Percentiles rank a stretch among this genome's conserved stretches.
These are phyloP conservation scores for Lagodon rhomboides DNA, from an alignment of 2,797 vertebrate genomes.

Conservation along the genomic window DNA sequence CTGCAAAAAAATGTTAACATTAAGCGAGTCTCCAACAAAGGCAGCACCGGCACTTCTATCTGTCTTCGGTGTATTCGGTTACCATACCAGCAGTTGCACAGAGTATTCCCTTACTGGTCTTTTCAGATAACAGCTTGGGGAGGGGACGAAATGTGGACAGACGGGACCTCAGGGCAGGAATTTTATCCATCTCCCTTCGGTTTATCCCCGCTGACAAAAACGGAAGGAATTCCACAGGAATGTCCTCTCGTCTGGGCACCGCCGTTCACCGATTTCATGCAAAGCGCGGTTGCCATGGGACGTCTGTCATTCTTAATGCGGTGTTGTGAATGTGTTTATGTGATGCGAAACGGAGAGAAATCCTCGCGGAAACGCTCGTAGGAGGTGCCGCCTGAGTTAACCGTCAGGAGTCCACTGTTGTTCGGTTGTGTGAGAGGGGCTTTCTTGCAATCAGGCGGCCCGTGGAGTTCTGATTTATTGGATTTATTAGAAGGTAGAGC, in stretches of 20 bases:
- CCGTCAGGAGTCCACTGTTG: slow-evolving; percentile 8
- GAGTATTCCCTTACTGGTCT: slow-evolving; percentile 57
- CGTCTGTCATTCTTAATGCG: slow-evolving; percentile 3
- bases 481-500: slow-evolving; percentile 68
- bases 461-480: slow-evolving; percentile 53
- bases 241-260: slow-evolving; percentile 32
- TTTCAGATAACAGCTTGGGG: slow-evolving; percentile 61
- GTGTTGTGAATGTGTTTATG: slow-evolving; percentile 35
- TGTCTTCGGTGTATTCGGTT: slow-evolving; percentile 62
- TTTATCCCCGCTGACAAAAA: slow-evolving; percentile 51
- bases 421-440: slow-evolving; percentile 17
- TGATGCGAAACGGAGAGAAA: slow-evolving; percentile 36
- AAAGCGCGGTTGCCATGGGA: slow-evolving; percentile 17
- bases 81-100: slow-evolving; percentile 41
- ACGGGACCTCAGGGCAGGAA: slow-evolving; percentile 67
- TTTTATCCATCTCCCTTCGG: slow-evolving; percentile 63
- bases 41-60: slow-evolving; percentile 47
- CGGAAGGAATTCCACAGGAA: slow-evolving; percentile 61
- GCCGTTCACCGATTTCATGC: slow-evolving; percentile 38
- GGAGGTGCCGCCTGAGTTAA: background rate
- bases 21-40: slow-evolving; percentile 61
- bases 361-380: slow-evolving; percentile 3
- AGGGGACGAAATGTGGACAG: slow-evolving; percentile 60
- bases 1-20: slow-evolving; percentile 62
- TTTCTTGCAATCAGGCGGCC: slow-evolving; percentile 28